Evolutionary conservation across 2,888 invertebrate genomes (phyloP), one percentile per base, ranked within the genome.

Genomic region (Caenorhabditis wallacei): DNA sequence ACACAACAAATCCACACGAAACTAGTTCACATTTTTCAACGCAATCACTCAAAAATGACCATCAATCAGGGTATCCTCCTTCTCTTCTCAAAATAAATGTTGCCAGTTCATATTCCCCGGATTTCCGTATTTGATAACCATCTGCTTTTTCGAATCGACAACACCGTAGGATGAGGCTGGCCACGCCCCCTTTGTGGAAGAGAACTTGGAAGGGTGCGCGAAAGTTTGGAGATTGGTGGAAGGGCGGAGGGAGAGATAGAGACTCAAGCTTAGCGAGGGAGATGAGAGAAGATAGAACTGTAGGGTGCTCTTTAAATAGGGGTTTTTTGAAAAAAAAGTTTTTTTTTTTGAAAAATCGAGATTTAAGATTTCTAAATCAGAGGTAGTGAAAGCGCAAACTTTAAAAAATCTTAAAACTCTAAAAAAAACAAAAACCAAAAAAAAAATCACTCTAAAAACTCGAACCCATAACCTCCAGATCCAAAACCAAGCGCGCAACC

Each of bases 1-100:
- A 40, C 10, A 16, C 18, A 43, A 24, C 20, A 37, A 18, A 20
- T 7, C 40, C 59, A 40, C n/a, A n/a, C n/a, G n/a, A 75, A 56
- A 66, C 74, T 37, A 53, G 53, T 48, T 51, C 48, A 43, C 35
- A 53, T 66, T 74, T 75, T 59, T 68, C 66, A 57, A 75, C 51
- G 48, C 37, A 51, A 66, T 68, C 66, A 68, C 66, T 75, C 75
- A 75, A 75, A 75, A 75, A 75, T 59, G 51, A 48, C 40, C 57
- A 75, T 75, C 57, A 48, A 75, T 75, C 68, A 51, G 35, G n/a
- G n/a, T 10, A 18, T 43, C 53, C 20, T 20, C 46, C 43, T 40
- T 43, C 46, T 40, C 26, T 37, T 20, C 53, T 22, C 1, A 24
- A 37, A 13, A 40, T 11, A 66, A 11, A 18, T 66, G 43, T 43